phyloP scores from a whole-genome alignment of 2,888 invertebrate species.

The Meganola albula region DNA sequence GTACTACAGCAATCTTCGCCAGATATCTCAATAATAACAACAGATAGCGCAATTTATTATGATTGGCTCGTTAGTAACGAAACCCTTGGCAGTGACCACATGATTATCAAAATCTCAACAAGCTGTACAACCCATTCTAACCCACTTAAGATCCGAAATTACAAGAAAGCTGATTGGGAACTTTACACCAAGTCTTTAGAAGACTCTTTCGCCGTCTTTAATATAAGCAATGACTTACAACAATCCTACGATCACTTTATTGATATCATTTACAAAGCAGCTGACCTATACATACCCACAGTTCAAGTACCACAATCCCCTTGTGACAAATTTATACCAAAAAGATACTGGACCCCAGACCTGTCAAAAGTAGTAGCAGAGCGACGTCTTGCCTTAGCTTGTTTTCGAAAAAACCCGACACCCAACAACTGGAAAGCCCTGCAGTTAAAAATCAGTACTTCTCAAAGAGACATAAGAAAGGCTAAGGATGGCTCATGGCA shows the following conservation, averaged over 20 bases:
- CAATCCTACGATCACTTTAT: conserved; percentile 1
- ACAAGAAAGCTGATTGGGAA: conserved; percentile 1
- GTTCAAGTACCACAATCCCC: conserved; percentile 11
- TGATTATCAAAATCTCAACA: not conserved
- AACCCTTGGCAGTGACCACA: not conserved
- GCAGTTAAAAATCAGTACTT: conserved; percentile 8
- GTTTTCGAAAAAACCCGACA: conserved; percentile 1
- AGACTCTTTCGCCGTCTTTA: not conserved
- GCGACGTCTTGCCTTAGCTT: conserved; percentile 16
- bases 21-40: not conserved
- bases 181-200: not conserved
- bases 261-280: conserved; percentile 1
- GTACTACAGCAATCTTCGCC: not conserved
- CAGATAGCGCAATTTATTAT: conserved; percentile 1
- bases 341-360: conserved; percentile 23
- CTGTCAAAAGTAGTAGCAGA: conserved; percentile 22
- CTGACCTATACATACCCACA: conserved; percentile 15
- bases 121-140: not conserved
- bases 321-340: conserved; percentile 16
- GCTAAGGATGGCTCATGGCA: conserved; percentile 9
- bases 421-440: conserved; percentile 3
- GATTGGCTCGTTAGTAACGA: conserved; percentile 1
- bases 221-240: not conserved
- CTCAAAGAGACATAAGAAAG: conserved; percentile 10
- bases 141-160: not conserved